Conservation (phyloP, 2,888 invertebrate species). For the Arge pagana region DNA sequence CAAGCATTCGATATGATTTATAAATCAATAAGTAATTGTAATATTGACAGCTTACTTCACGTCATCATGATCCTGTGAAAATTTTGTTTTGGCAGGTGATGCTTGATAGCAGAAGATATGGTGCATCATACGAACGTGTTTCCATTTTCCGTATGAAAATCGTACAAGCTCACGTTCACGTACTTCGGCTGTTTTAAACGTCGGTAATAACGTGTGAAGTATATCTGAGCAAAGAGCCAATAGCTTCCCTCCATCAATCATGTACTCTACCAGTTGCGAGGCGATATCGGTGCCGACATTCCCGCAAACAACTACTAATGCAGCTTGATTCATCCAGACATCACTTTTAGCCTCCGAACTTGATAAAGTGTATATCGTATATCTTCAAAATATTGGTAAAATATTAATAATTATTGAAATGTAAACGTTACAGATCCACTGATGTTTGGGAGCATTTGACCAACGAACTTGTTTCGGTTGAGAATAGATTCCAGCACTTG, state of each 20-base stretch:
- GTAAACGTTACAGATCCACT: neutral
- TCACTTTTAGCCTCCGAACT: slow-evolving; percentile 57
- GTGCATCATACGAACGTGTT: slow-evolving; percentile 83
- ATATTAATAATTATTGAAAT: slow-evolving; percentile 18
- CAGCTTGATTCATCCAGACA: slow-evolving; percentile 70
- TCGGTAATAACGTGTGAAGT: slow-evolving; percentile 75
- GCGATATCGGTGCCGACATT: slow-evolving; percentile 70
- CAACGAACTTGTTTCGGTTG: slow-evolving; percentile 70
- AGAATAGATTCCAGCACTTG: slow-evolving; percentile 70
- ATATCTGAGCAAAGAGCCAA: slow-evolving; percentile 82
- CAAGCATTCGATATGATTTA: no score
- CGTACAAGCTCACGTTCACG: slow-evolving; percentile 82
- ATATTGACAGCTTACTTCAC: slow-evolving; percentile 41
- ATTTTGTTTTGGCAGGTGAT: slow-evolving; percentile 80
- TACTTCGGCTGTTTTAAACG: slow-evolving; percentile 84
- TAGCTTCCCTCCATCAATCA: slow-evolving; percentile 75
- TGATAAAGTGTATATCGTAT: slow-evolving; percentile 58
- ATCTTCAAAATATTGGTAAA: slow-evolving; percentile 45
- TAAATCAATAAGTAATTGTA: no score
- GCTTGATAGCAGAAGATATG: slow-evolving; percentile 89
- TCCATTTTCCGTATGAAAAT: slow-evolving; percentile 84
- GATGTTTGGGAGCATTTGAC: slow-evolving; percentile 13
- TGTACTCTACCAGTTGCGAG: slow-evolving; percentile 70
- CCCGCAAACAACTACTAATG: slow-evolving; percentile 78
- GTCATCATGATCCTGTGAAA: slow-evolving; percentile 78